phyloP scores from a whole-genome alignment of 2,113 vertebrate genomes.

The Laticauda laticaudata region DNA sequence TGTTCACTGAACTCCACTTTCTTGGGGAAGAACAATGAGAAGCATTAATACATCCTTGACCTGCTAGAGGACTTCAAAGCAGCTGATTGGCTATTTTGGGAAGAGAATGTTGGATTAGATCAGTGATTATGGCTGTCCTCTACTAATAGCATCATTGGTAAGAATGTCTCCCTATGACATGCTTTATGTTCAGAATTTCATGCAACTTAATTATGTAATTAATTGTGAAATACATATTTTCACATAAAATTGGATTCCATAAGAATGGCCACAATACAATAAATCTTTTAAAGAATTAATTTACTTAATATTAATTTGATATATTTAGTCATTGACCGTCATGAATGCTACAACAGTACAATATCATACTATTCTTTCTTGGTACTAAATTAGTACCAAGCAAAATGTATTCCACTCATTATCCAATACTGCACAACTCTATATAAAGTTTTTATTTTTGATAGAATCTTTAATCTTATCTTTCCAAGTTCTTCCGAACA shows the following conservation, averaged over 20 bases:
- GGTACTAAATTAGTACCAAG: background rate
- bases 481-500: background rate
- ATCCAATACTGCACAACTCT: background rate
- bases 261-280: background rate
- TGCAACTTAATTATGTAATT: background rate
- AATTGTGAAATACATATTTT: too few species aligned
- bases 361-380: background rate
- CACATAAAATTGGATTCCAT: background rate
- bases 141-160: background rate
- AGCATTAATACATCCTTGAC: background rate
- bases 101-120: background rate
- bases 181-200: background rate
- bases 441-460: background rate
- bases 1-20: background rate
- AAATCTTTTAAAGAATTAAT: background rate
- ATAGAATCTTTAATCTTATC: background rate
- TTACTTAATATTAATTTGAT: background rate
- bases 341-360: background rate
- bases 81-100: background rate
- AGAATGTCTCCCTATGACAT: background rate
- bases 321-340: background rate
- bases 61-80: background rate
- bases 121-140: background rate
- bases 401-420: slow-evolving; percentile 5
- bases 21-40: background rate